Conservation (phyloP, 2,888 invertebrate species). For the Cataglyphis livida region DNA sequence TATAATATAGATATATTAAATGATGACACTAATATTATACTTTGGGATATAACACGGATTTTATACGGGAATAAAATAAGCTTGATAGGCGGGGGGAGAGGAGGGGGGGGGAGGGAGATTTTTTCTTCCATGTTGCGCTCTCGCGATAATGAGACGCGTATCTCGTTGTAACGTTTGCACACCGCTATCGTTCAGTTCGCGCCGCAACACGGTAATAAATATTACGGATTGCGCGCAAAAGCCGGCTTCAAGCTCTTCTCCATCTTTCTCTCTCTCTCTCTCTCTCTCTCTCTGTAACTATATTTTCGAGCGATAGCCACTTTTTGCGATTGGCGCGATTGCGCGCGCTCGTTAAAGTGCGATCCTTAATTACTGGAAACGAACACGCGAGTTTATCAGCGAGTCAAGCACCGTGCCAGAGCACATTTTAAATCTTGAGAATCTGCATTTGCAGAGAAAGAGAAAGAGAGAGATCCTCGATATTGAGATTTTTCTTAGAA, state of each 20-base stretch:
- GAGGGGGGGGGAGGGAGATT: no score
- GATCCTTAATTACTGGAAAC: constrained; percentile 62
- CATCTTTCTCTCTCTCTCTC: background rate
- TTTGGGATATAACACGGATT: background rate
- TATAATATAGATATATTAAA: no score
- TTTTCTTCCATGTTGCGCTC: background rate
- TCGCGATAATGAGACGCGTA: constrained; percentile 18
- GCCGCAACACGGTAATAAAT: constrained; percentile 50
- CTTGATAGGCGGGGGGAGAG: background rate
- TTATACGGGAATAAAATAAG: background rate
- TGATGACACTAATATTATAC: background rate
- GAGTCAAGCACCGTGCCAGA: constrained; percentile 17
- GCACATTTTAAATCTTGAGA: constrained; percentile 8
- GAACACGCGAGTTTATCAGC: constrained; percentile 51
- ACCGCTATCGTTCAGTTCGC: constrained; percentile 22
- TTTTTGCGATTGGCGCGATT: constrained; percentile 57
- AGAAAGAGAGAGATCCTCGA: background rate
- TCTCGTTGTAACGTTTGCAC: constrained; percentile 15
- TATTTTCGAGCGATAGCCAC: constrained; percentile 45
- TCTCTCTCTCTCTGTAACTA: constrained; percentile 3
- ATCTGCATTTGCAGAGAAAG: background rate
- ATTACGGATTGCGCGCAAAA: constrained; percentile 37
- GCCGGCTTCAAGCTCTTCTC: background rate
- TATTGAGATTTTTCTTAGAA: background rate
- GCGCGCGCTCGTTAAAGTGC: constrained; percentile 58